Percentiles rank a stretch among this genome's conserved stretches.
Conservation (phyloP, 1,140 invertebrate species). For the Meteorus sp. region DNA sequence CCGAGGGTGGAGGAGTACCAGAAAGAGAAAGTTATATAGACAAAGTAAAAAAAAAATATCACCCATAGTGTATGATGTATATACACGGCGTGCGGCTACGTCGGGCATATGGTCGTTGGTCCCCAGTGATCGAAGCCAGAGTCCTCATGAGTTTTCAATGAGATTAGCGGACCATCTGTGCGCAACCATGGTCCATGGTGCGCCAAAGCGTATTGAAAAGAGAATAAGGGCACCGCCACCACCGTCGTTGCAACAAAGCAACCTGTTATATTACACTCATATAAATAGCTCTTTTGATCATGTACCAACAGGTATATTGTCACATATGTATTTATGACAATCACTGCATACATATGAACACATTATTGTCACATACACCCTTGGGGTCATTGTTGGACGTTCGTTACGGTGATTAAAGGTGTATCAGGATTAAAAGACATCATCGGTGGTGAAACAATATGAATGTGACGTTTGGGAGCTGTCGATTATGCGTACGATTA, state of each 20-base stretch:
- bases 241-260: conserved; percentile 37
- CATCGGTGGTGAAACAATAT: neutral
- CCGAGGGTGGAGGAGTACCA: too few species aligned
- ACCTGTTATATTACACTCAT: conserved; percentile 9
- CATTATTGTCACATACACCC: too few species aligned
- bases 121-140: conserved; percentile 36
- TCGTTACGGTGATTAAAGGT: conserved; percentile 9
- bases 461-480: too few species aligned
- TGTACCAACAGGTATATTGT: neutral
- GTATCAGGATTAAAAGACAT: neutral
- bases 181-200: conserved; percentile 39
- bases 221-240: too few species aligned
- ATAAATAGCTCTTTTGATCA: neutral
- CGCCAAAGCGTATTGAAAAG: conserved; percentile 15
- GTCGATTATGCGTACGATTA: too few species aligned
- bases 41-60: conserved; percentile 21
- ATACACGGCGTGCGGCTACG: conserved; percentile 45
- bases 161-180: conserved; percentile 61
- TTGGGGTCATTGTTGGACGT: too few species aligned
- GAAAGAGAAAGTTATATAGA: conserved; percentile 10
- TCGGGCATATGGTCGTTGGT: conserved; percentile 59
- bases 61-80: conserved; percentile 15
- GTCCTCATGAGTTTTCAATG: conserved; percentile 61
- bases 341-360: too few species aligned
- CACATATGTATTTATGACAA: neutral